phyloP scores from a whole-genome alignment of 2,888 invertebrate species.

The Clostera curtula region DNA sequence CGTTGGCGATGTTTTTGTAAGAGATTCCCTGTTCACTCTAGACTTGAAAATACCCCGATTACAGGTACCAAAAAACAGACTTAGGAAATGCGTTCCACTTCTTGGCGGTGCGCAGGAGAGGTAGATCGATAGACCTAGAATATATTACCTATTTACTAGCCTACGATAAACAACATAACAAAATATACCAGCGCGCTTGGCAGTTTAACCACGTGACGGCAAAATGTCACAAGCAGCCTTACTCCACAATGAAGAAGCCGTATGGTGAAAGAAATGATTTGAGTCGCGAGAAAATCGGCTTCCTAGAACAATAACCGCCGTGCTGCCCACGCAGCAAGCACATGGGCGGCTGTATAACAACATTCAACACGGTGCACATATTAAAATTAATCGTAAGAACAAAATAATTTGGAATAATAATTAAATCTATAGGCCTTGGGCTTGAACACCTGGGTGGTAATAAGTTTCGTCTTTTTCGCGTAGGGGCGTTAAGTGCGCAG shows the following conservation, averaged over 20 bases:
- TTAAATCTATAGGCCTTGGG: not conserved
- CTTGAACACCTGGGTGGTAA: conserved; percentile 15
- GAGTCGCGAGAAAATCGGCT: conserved; percentile 23
- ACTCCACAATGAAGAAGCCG: conserved; percentile 16
- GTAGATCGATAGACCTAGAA: no score
- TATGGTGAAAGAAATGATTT: conserved; percentile 24
- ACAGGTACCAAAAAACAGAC: no score
- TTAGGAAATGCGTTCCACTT: no score
- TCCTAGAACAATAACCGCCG: conserved; percentile 17
- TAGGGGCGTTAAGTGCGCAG: no score
- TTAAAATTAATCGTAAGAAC: conserved; percentile 4
- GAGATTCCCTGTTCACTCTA: no score
- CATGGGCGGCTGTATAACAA: conserved; percentile 13
- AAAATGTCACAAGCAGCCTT: conserved; percentile 20
- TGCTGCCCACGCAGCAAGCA: conserved; percentile 5
- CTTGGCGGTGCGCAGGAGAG: no score
- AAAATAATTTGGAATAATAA: conserved; percentile 1
- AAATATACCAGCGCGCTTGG: conserved; percentile 7
- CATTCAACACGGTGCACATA: conserved; percentile 7
- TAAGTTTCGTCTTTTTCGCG: no score
- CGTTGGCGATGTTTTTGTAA: no score
- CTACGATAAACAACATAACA: no score
- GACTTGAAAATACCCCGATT: no score
- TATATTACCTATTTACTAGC: no score
- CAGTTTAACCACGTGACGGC: conserved; percentile 13